Evolutionary conservation across 1,140 invertebrate species (phyloP).

Genomic region (Drosophila kanapiae): DNA sequence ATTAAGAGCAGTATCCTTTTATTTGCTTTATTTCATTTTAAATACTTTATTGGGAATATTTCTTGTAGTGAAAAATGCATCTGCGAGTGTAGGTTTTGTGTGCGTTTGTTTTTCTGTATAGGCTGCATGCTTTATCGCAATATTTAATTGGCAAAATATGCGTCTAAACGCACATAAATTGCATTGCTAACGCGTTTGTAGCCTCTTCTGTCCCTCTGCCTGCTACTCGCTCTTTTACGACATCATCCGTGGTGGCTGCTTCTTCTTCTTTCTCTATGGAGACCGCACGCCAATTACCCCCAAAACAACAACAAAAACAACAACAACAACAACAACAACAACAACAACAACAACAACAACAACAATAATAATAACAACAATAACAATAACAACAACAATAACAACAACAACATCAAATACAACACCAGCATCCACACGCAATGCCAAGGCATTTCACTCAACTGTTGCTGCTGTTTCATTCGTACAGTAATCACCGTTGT

Average conservation of each 20-base stretch:
- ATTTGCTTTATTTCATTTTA: background rate
- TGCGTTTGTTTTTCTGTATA: slow-evolving; percentile 51
- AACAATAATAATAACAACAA: background rate
- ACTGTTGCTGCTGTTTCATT: slow-evolving; percentile 54
- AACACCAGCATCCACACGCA: slow-evolving; percentile 66
- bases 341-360: slow-evolving; percentile 29
- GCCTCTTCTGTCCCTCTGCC: slow-evolving; percentile 27
- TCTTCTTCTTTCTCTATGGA: slow-evolving; percentile 5
- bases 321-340: slow-evolving; percentile 38
- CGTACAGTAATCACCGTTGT: slow-evolving; percentile 4
- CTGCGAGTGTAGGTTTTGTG: slow-evolving; percentile 8
- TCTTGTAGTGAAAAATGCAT: background rate
- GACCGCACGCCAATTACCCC: slow-evolving; percentile 55
- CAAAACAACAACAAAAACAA: slow-evolving; percentile 35
- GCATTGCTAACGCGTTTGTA: slow-evolving; percentile 81
- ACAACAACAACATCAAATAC: slow-evolving; percentile 13
- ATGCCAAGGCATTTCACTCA: slow-evolving; percentile 78
- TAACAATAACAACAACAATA: slow-evolving; percentile 14
- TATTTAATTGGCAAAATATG: slow-evolving; percentile 85
- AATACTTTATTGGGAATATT: too few relatives aligned
- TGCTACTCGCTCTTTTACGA: slow-evolving; percentile 13
- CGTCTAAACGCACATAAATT: slow-evolving; percentile 85
- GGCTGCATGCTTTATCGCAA: slow-evolving; percentile 84
- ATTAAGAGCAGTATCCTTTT: background rate
- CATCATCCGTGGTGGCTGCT: slow-evolving; percentile 27